phyloP scores from a whole-genome alignment of 1,140 invertebrate genomes.

The Aphaenogaster rudis region DNA sequence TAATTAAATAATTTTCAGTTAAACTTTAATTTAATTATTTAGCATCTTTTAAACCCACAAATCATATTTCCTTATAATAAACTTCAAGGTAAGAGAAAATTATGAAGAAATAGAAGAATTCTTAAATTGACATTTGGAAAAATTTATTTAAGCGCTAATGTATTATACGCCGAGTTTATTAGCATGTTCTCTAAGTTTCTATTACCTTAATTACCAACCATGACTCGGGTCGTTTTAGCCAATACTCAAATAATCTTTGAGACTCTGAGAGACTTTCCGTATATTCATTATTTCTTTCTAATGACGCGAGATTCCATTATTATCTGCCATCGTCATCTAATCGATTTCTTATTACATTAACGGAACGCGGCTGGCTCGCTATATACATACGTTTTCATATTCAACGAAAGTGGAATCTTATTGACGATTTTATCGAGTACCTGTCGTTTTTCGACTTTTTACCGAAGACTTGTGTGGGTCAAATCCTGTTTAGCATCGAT shows the following conservation, averaged over 20 bases:
- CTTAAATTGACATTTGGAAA: not conserved
- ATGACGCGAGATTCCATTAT: not conserved
- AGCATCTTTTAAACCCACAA: not conserved
- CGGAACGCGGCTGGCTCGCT: not conserved
- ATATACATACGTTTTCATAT: not conserved
- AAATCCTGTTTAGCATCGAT: not conserved
- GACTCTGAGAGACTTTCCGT: constrained; percentile 3
- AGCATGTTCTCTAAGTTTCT: constrained; percentile 49
- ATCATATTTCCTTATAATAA: not conserved
- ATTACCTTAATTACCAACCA: constrained; percentile 59
- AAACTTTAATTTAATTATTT: not conserved
- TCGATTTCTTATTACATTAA: constrained; percentile 46
- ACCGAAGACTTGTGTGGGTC: not conserved
- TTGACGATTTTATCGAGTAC: not conserved
- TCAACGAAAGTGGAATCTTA: constrained; percentile 1
- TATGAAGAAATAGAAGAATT: not conserved
- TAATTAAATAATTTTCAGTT: not conserved
- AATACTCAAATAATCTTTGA: constrained; percentile 19
- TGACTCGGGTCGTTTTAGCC: not conserved
- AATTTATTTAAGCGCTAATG: constrained; percentile 4
- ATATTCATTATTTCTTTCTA: constrained; percentile 10
- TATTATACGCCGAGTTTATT: constrained; percentile 44
- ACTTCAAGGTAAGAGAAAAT: not conserved
- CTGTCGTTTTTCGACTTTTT: not conserved
- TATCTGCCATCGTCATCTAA: constrained; percentile 21